Evolutionary conservation across 2,113 vertebrate species (phyloP).

Genomic region (Siniperca knerii): DNA sequence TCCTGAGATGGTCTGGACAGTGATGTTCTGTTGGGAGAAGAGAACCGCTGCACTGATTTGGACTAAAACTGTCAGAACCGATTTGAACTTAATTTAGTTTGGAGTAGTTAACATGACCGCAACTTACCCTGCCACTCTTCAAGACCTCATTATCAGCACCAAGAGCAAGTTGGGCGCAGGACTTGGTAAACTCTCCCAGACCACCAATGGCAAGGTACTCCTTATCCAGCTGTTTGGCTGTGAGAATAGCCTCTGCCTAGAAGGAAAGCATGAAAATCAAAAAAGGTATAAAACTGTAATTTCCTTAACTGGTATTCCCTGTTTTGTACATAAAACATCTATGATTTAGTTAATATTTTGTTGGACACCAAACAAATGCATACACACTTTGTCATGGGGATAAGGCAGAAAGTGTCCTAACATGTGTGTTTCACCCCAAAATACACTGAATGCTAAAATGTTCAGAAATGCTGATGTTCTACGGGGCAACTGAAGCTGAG

Average conservation of each 20-base stretch:
- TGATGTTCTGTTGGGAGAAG: conserved; percentile 86
- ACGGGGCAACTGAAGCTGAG: background rate
- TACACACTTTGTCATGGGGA: background rate
- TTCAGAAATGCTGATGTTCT: background rate
- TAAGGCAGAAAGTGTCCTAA: conserved; percentile 1
- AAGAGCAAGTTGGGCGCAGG: conserved; percentile 90
- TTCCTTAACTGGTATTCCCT: background rate
- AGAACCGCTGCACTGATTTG: conserved; percentile 8
- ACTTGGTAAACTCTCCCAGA: conserved; percentile 89
- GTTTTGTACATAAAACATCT: background rate
- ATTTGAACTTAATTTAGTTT: background rate
- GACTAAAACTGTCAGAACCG: background rate
- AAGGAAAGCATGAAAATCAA: background rate
- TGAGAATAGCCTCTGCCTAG: conserved; percentile 91
- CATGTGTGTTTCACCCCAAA: background rate
- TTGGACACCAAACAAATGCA: background rate
- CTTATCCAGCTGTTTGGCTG: conserved; percentile 93
- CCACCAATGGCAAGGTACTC: conserved; percentile 92
- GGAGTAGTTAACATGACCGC: background rate
- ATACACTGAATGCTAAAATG: background rate
- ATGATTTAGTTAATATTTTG: background rate
- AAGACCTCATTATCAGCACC: conserved; percentile 90
- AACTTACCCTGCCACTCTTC: conserved; percentile 92
- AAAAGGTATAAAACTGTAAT: background rate
- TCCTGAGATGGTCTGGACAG: conserved; percentile 97